Base-by-base conservation (phyloP, 2,888 invertebrate genomes). In the Aplocera efformata region DNA sequence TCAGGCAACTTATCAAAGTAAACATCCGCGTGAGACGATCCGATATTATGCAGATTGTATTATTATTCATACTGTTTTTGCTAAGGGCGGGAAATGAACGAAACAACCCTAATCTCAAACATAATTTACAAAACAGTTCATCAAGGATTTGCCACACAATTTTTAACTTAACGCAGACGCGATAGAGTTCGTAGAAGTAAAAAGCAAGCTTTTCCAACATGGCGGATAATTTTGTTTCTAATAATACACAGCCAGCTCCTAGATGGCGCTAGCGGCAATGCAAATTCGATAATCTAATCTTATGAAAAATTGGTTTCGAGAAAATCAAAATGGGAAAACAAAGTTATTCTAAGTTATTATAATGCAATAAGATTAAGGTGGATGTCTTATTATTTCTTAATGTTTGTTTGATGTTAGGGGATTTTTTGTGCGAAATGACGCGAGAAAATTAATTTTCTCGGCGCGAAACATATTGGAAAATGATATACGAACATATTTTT, bases 21-120 rank as follows among this genome's bases (percentile, higher is more conserved):
- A 81, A 83, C 75, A 81, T 71, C 64, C 71, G 75, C 66, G 72
- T 73, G 74, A 78, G 64, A 68, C 67, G 64, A 74, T 60, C 63
- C 68, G 72, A 81, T 81, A 81, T 84, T 84, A 86, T 86, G 86
- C 79, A 79, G 82, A 85, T 85, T 68, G 67, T 60, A 83, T 85
- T 86, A 86, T 85, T 85, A 86, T 85, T 85, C 86, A 86, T 84
- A 79, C 76, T 83, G 85, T 85, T 84, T 86, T 84, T 81, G 75
- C 70, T 76, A 69, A 85, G 85, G 82, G 86, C 75, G 67, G 65
- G 59, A 51, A 60, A 68, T 64, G 68, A 69, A 36, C 13, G 13
- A 17, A 17, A 17, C 64, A 72, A 62, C 78, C 79, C 82, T 83
- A 84, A 85, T 86, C 83, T 82, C 66, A 62, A 65, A 59, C 56